Evolutionary conservation across 1,140 invertebrate species (phyloP), one percentile per base, ranked within the genome.

Genomic region (Pemphigus obesinymphae): DNA sequence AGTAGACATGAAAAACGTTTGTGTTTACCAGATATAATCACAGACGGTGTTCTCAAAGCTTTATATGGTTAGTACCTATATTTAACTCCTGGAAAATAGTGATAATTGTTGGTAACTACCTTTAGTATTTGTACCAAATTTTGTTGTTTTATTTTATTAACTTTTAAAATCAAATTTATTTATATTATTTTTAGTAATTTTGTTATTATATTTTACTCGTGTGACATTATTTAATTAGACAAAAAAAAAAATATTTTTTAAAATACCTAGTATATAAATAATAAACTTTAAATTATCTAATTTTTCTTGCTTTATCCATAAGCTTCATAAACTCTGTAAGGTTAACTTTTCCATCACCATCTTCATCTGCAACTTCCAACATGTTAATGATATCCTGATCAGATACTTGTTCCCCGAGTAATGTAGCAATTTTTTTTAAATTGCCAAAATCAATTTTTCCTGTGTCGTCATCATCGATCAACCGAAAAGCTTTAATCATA

Each of bases 1-100:
- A 86, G 85, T 31, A 87, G 85, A 86, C 87, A 80, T 45, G 53
- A 80, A 61, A 58, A 80, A 80, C 50, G 53, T 43, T 80, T 43
- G 15, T 80, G 76, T 80, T 80, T 89, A 84, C 88, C 88, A 50
- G 88, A 89, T 83, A 88, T 89, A 43, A 87, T 89, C 17, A 89
- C 87, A 7, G 87, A 87, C 31, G 89, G 89, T 70, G 89, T 89
- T 10, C 84, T 89, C 26, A 82, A 87, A 75, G 89, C 84, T 17
- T 26, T 84, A 17, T 84, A 83, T 81, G 53, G 76, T 75, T 82
- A 55, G 37, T 75, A 82, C 11, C n/a, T n/a, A n/a, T n/a, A n/a
- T 6, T 55, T 55, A 40, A 37, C 31, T 40, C 17, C 1, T 31
- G 37, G 29, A n/a, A 82, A 75, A 68, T 68, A 40, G n/a, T 68